Evolutionary conservation across 2,797 vertebrate species (phyloP), one percentile per base, ranked within the genome.

Genomic region (Liasis olivaceus): DNA sequence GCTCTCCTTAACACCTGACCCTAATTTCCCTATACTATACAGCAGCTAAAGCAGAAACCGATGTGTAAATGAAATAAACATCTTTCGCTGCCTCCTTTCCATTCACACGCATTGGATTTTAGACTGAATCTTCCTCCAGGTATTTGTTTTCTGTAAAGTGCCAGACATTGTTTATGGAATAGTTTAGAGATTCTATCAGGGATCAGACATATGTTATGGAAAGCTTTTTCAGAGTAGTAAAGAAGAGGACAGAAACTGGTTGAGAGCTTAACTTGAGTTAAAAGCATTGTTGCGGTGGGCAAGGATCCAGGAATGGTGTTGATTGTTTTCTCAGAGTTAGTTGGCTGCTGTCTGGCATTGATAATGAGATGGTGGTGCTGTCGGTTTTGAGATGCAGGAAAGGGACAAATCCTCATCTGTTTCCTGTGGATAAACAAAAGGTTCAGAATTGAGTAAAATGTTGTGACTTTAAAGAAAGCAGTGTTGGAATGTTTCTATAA

Each of bases 361-460:
- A 98, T 98, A 98, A 98, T 98, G 98, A 98, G 98, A 98, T 99
- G 98, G 98, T 95, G 97, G 98, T 99, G 99, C 99, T 98, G 99
- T 98, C 98, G 98, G 98, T 99, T 99, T 98, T 98, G 98, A 98
- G 98, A 98, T 98, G 98, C 98, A 98, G 98, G 98, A 99, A 99
- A 99, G 98, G 98, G 98, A 98, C 98, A 98, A 98, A 98, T 98
- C 98, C 98, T 98, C 98, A 98, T 99, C 99, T 99, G 99, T 99
- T 99, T 99, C 99, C 99, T 99, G 99, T 98, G 99, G 99, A 99
- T 99, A 99, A 98, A 98, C 98, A 97, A 98, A 98, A 98, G 98
- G 94, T 96, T 97, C 96, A 97, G 96, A 97, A 97, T 97, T 97
- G 98, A 98, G 98, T 97, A 97, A 98, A 98, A 98, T 97, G 97